Evolutionary conservation across 2,888 invertebrate genomes (phyloP), one percentile per base, ranked within the genome.

Genomic region (Pharmacophagus antenor): DNA sequence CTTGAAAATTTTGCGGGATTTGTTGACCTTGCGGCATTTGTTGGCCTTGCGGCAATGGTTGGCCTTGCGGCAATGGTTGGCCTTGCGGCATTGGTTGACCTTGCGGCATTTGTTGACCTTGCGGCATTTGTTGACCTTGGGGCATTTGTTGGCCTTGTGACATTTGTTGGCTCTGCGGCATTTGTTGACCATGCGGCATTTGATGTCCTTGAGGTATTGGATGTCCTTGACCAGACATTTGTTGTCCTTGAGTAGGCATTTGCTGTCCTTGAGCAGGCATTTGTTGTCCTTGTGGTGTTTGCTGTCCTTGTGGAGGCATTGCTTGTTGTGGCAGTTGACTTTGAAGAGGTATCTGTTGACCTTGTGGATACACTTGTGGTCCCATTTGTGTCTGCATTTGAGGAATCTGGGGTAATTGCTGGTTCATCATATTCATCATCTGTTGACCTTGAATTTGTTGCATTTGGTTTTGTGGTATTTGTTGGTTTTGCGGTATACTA

Each of bases 401-500:
- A 1, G 42, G n/a, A 15, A 57, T 56, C 22, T 65, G 64, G 5
- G 48, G 58, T 21, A 65, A 37, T 17, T 62, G 63, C 17, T 51
- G 52, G 4, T 23, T 18, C 21, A 57, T 18, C 31, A 52, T 58
- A 41, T 53, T 58, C 27, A 70, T 69, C 31, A 57, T 53, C 53
- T 61, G 61, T 42, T 55, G 59, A 12, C 54, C 55, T 10, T 59
- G 37, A 37, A 59, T 27, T 20, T 51, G 74, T 71, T 41, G 66
- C 65, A 74, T 70, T 55, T 72, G 75, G 62, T 76, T 79, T 49
- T 78, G 82, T 20, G 72, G 75, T 61, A 78, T 71, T 63, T 77
- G 80, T 31, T 71, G 79, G 2, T 70, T 70, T 62, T 75, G 80
- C 57, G 71, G 75, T 64, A 78, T 70, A 65, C 71, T 73, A 63